These are phyloP conservation scores for Eidolon helvum DNA, from an alignment of 2,113 vertebrate species.

Conservation along the genomic window DNA sequence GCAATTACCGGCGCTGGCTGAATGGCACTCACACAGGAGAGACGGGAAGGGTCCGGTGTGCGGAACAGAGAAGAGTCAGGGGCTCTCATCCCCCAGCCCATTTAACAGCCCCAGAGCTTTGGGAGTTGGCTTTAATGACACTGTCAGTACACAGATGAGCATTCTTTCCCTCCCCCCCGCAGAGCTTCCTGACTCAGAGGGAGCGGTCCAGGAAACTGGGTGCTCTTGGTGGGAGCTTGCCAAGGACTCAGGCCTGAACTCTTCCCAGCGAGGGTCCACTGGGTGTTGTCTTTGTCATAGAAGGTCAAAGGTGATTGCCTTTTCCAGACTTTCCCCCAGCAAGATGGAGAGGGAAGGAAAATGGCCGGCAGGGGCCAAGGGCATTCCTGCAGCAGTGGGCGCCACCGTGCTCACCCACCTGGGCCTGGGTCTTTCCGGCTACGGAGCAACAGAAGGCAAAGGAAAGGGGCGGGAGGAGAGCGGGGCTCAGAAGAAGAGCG, in stretches of 20 bases:
- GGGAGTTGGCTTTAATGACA: conserved; percentile 22
- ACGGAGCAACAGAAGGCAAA: not conserved
- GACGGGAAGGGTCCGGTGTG: not conserved
- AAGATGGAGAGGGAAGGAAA: not conserved
- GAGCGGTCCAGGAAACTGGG: not conserved
- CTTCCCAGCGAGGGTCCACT: not conserved
- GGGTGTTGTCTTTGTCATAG: no score
- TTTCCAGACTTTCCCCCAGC: not conserved
- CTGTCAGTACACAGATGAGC: not conserved
- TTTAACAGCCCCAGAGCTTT: not conserved
- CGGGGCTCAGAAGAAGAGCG: conserved; percentile 47
- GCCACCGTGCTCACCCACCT: accelerated
- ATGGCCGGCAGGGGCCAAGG: accelerated
- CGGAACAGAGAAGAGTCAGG: not conserved
- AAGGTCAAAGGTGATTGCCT: not conserved
- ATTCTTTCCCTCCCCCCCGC: not conserved
- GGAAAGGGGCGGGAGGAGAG: not conserved
- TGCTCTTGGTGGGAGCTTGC: not conserved
- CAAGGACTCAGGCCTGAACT: not conserved
- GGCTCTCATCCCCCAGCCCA: not conserved
- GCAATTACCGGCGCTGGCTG: not conserved
- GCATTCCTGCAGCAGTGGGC: not conserved
- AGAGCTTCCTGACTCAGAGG: not conserved
- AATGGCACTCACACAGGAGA: not conserved
- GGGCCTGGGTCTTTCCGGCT: not conserved